Evolutionary conservation across 2,797 vertebrate species (phyloP), one percentile per base, ranked within the genome.

Genomic region (Synaphobranchus kaupii): DNA sequence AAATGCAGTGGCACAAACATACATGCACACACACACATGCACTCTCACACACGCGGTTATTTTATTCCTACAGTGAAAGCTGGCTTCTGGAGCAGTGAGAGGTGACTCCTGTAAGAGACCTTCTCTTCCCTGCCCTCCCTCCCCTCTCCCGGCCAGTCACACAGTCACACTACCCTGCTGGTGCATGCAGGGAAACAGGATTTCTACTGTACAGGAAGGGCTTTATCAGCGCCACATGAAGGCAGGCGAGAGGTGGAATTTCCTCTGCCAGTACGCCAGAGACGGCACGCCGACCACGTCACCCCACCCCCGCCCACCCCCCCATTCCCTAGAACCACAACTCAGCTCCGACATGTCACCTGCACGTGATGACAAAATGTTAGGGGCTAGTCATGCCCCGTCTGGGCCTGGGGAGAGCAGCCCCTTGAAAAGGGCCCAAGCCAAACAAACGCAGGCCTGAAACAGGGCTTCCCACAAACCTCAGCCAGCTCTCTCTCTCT

Each of bases 141-240:
- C 95, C 95, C 95, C 94, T 95, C 97, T 97, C 96, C 97, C 96
- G 96, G 95, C 97, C 96, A 94, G 96, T 97, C 95, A 95, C 94
- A 94, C 95, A 39, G 39, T 39, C 39, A 56, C 54, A 56, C 10
- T 96, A 95, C 96, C 96, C 95, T 94, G 95, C 95, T 94, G 95
- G 92, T 95, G 95, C 95, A 95, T 95, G 96, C 95, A 94, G 96
- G 97, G 97, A 98, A 99, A 98, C 97, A 96, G 97, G 97, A 97
- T 97, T 98, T 98, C 96, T 97, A 97, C 96, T 97, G 98, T 97
- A 98, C 98, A 98, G 98, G 98, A 99, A 98, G 95, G 95, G 97
- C 97, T 98, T 98, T 98, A 98, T 98, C 98, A 97, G 97, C 96
- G 96, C 96, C 97, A 97, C 97, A 98, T 95, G 96, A 98, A 98